phyloP scores from a whole-genome alignment of 2,113 vertebrate genomes.

The Oryzias curvinotus region DNA sequence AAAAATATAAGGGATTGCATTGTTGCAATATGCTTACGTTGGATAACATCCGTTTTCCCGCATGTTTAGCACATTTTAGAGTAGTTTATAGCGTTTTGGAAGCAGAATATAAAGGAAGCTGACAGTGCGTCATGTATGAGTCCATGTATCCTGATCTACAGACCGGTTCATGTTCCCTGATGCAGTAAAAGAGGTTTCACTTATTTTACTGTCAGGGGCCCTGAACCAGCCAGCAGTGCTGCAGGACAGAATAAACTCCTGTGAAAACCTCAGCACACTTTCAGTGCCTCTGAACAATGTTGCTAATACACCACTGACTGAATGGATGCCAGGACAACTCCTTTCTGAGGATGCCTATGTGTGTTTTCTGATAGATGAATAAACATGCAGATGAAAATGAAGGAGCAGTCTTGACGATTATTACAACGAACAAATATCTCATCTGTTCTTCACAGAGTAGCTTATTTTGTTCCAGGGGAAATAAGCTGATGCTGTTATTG shows the following conservation, averaged over 20 bases:
- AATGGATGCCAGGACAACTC: constrained; percentile 36
- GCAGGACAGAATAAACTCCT: constrained; percentile 18
- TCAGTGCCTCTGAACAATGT: constrained; percentile 64
- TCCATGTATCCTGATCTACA: constrained; percentile 28
- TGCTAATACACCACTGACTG: constrained; percentile 53
- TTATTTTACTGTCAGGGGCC: constrained; percentile 11
- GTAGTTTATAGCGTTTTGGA: neutral
- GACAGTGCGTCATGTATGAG: constrained; percentile 4
- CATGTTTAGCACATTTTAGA: neutral
- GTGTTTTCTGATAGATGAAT: constrained; percentile 61
- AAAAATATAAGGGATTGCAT: no score
- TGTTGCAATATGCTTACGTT: no score
- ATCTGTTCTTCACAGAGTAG: constrained; percentile 11
- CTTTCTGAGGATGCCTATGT: constrained; percentile 34
- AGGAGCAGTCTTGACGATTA: constrained; percentile 29
- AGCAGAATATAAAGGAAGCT: no score
- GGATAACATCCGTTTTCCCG: neutral
- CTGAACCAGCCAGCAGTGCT: constrained; percentile 10
- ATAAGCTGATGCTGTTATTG: constrained; percentile 47
- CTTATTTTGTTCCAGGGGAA: constrained; percentile 34
- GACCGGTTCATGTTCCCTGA: constrained; percentile 9
- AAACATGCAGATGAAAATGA: constrained; percentile 59
- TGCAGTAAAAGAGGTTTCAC: constrained; percentile 14
- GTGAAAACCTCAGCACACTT: constrained; percentile 56
- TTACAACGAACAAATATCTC: constrained; percentile 25